Percentiles rank a stretch among this genome's conserved stretches.
Conservation (phyloP, 2,797 vertebrate species). For the Thamnophis elegans region DNA sequence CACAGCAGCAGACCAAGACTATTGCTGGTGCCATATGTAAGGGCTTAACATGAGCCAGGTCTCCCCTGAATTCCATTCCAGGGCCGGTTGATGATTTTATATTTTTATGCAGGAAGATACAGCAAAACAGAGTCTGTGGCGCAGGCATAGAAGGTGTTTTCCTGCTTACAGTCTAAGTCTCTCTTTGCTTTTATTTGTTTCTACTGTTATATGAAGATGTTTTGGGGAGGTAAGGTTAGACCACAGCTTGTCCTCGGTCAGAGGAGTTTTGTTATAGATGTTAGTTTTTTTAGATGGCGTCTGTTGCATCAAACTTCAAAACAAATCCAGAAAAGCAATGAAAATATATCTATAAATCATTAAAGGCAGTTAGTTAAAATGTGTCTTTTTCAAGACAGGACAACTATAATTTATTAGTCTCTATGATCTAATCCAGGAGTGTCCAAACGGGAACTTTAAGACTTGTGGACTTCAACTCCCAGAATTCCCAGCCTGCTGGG, state of each 20-base stretch:
- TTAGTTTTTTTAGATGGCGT: background rate
- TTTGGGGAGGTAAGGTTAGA: background rate
- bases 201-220: background rate
- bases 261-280: background rate
- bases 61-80: background rate
- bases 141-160: background rate
- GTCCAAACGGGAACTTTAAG: no score
- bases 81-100: background rate
- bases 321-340: background rate
- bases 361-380: background rate
- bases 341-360: background rate
- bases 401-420: background rate
- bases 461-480: no score
- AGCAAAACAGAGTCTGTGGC: background rate
- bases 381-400: background rate
- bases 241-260: no score
- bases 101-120: background rate
- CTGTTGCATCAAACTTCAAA: background rate
- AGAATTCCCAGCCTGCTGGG: no score
- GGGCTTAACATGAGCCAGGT: background rate
- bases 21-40: background rate
- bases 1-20: background rate
- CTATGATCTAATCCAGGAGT: background rate
- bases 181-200: background rate
- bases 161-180: background rate